Base-by-base conservation (phyloP, 2,797 vertebrate species). In the Poeciliopsis gracilis region DNA sequence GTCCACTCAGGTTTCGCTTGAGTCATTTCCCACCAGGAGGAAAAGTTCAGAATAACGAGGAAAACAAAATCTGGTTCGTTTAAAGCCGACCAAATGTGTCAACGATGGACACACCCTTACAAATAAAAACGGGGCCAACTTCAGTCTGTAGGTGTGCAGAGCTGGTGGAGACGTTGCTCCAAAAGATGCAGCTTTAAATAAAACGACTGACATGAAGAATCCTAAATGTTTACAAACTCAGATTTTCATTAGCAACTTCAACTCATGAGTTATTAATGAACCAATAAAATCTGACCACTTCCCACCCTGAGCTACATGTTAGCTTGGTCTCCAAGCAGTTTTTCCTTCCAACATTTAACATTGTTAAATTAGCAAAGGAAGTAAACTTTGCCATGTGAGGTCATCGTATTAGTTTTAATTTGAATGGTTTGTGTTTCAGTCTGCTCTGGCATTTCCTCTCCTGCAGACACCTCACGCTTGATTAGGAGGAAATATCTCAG, bases 401-500 rank as follows among this genome's bases (percentile, higher is more conserved):
- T 16, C 36, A 38, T 51, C 36, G 67, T 25, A 70, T 51, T 51
- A 16, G 23, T 70, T 79, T 76, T 49, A 25, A 12, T 74, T 33
- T 11, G 41, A 30, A 25, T 51, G 25, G 70, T 82, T 38, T 77
- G 36, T 87, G 82, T 72, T 86, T 79, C 83, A 74, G 16, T 70
- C 28, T 82, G 71, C 36, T 76, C 33, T 78, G 38, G 70, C n/a
- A 75, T 89, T 87, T 90, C 78, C 73, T 85, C 57, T 63, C 73
- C 77, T 66, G n/a, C 78, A 87, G 86, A 90, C 86, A 89, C 75
- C 61, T 81, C 75, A 78, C 81, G 76, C 79, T 80, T 83, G 84
- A 83, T 77, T 87, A 74, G 49, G 49, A 88, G 82, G 74, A 66
- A 82, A 83, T 73, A 5, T 84, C 73, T 76, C 57, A 72, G 63